Base-by-base conservation (phyloP, 2,797 vertebrate genomes). In the Dicrostonyx torquatus region DNA sequence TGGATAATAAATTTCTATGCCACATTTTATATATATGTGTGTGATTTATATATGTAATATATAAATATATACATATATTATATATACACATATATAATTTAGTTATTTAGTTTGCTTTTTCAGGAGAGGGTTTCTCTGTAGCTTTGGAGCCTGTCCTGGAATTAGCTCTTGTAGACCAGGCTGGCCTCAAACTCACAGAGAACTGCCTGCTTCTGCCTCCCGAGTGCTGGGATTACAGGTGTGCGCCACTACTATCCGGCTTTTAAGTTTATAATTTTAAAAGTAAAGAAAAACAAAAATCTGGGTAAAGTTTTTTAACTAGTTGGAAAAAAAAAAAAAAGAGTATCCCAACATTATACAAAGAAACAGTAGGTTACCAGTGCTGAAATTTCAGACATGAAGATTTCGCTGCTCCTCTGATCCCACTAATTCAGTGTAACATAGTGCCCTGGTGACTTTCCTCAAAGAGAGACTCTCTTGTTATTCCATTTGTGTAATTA, bases 211-310 rank as follows among this genome's bases (percentile, higher is more conserved):
- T 55, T 55, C 55, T 55, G 55, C 55, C 55, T 58, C 55, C 55
- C 18, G 55, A 58, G 55, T 58, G 18, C 55, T 22, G 20, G 55
- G 55, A 58, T 58, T 58, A 58, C 20, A 58, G 6, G 18, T 58
- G 55, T 58, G 18, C 6, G 18, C 18, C 55, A 58, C 55, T 58
- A 58, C 55, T 18, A 58, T 58, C 20, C 2, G 6, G 20, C 79
- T 84, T 87, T 50, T 53, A 84, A 86, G 48, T 73, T 68, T 48
- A 60, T 75, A 50, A 31, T 90, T 96, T 82, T 73, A 88, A 76
- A 95, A 13, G 9, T 45, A 92, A 76, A 87, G 24, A 55, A 93
- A 76, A 34, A 20, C 31, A 91, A 68, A 85, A 85, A 70, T 48
- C 64, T 7, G 72, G 7, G 8, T 40, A 85, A 94, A 94, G 72